Conservation (phyloP, 2,113 vertebrate species). For the Embiotoca jacksoni region DNA sequence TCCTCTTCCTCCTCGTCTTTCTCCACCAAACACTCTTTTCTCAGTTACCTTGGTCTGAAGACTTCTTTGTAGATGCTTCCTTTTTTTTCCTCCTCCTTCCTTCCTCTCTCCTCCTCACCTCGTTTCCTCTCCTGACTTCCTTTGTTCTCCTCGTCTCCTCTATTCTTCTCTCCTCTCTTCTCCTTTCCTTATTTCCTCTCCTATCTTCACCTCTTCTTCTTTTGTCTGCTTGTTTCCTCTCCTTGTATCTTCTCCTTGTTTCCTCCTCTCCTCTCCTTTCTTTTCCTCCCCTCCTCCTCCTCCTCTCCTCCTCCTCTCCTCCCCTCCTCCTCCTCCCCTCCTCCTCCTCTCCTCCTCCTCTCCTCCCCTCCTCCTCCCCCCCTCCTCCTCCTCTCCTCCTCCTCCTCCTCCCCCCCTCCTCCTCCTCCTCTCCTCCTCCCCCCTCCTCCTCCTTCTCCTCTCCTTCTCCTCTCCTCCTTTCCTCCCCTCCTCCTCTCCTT, state of each 20-base stretch:
- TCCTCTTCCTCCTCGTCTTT: constrained; percentile 78
- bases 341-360: not conserved
- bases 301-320: constrained; percentile 45
- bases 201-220: no score
- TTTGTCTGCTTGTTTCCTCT: not conserved
- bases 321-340: constrained; percentile 30
- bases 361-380: not conserved
- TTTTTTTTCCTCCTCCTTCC: not conserved
- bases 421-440: not conserved
- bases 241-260: not conserved
- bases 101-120: constrained; percentile 8
- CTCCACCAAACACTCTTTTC: constrained; percentile 94
- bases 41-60: constrained; percentile 94
- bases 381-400: not conserved
- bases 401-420: not conserved
- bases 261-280: constrained; percentile 54
- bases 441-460: not conserved
- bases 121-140: not conserved
- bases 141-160: no score
- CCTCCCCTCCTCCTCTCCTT: no score
- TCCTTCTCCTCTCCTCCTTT: rapidly evolving
- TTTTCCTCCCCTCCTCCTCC: not conserved
- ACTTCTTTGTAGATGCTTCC: constrained; percentile 88
- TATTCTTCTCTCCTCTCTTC: not conserved
- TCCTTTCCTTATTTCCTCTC: not conserved